These are phyloP conservation scores for Euclidia mi DNA, from an alignment of 2,888 invertebrate genomes.

Conservation along the genomic window DNA sequence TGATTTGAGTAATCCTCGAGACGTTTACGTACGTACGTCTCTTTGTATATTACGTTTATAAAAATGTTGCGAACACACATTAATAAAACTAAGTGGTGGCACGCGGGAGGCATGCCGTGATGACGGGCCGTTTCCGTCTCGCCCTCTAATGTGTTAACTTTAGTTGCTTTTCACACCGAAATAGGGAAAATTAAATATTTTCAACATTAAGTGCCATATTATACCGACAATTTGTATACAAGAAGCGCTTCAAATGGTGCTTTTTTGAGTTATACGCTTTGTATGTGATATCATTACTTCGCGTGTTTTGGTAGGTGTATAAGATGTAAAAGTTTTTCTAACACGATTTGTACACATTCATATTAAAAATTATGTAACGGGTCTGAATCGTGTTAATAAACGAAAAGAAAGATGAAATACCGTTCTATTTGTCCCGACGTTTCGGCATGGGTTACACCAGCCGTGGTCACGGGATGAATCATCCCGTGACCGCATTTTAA, in stretches of 20 bases:
- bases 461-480: no score
- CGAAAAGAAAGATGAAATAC: no score
- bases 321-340: no score
- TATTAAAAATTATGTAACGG: no score
- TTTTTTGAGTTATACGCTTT: neutral
- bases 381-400: no score
- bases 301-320: neutral
- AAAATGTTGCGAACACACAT: slow-evolving; percentile 82
- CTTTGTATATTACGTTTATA: slow-evolving; percentile 74
- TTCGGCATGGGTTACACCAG: no score
- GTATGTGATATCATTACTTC: neutral
- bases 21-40: slow-evolving; percentile 46
- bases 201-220: slow-evolving; percentile 42
- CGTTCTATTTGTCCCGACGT: no score
- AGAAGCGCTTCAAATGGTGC: slow-evolving; percentile 14
- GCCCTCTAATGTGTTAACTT: slow-evolving; percentile 55
- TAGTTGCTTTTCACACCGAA: slow-evolving; percentile 51
- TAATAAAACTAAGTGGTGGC: slow-evolving; percentile 77
- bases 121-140: slow-evolving; percentile 55
- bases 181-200: slow-evolving; percentile 56
- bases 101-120: slow-evolving; percentile 77
- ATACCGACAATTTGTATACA: slow-evolving; percentile 22
- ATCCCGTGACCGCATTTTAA: no score
- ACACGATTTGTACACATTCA: no score
- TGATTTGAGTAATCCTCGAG: slow-evolving; percentile 66